A percentile compares a stretch with the other conserved stretches of the same genome.
Evolutionary conservation across 2,113 vertebrate species (phyloP).

Genomic region (Naja naja): DNA sequence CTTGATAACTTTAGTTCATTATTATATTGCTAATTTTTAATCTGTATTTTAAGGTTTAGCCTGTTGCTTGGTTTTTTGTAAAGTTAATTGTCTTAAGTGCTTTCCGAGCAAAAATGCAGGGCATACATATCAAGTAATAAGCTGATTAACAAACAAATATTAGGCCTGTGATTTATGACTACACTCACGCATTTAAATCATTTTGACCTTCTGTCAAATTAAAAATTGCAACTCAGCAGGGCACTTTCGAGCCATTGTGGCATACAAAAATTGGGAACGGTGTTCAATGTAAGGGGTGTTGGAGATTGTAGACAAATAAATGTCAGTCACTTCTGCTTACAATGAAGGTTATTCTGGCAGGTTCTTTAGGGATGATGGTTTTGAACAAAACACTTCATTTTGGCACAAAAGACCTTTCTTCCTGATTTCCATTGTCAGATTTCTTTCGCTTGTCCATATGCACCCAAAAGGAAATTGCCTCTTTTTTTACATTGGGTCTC

Average conservation of each 20-base stretch:
- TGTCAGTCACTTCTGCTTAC: not conserved
- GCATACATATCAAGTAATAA: not conserved
- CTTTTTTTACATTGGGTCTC: conserved; percentile 35
- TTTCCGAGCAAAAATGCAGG: not conserved
- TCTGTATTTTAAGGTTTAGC: not conserved
- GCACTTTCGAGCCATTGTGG: not conserved
- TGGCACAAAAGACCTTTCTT: not conserved
- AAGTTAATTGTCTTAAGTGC: not conserved
- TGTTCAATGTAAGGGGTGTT: not conserved
- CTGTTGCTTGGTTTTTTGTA: not conserved
- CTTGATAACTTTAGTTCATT: not conserved
- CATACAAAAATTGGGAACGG: not conserved
- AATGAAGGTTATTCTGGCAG: not conserved
- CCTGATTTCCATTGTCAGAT: not conserved
- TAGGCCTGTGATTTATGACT: not conserved
- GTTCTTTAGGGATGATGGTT: not conserved
- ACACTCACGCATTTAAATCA: not conserved
- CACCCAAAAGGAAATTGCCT: not conserved
- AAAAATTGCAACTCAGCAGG: not conserved
- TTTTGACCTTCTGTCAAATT: not conserved
- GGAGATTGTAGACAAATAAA: not conserved
- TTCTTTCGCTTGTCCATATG: not conserved
- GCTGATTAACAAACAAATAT: not conserved
- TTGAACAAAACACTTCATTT: not conserved
- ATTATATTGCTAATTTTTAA: not conserved